phyloP scores from a whole-genome alignment of 2,113 vertebrate genomes.

The Apodemus speciosus region DNA sequence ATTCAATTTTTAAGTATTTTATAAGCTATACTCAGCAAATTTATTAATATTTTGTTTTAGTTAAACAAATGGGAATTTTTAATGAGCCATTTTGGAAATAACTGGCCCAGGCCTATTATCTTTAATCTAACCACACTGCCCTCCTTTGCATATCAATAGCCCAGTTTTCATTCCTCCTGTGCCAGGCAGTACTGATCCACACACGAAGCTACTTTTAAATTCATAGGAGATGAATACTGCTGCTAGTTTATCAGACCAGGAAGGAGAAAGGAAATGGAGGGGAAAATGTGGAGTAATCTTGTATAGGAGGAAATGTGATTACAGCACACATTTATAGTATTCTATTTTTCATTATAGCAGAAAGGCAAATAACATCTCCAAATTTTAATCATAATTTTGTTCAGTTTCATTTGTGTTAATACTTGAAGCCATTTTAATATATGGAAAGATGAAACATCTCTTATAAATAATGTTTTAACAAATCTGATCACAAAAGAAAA shows the following conservation, averaged over 20 bases:
- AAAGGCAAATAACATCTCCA: background rate
- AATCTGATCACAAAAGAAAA: background rate
- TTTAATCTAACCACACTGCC: constrained; percentile 36
- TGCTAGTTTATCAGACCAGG: constrained; percentile 48
- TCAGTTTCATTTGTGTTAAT: constrained; percentile 17
- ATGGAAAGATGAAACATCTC: background rate
- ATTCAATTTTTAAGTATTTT: constrained; percentile 38
- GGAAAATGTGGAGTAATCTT: background rate
- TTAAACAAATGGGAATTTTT: constrained; percentile 67
- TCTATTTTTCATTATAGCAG: background rate
- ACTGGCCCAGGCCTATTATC: constrained; percentile 37
- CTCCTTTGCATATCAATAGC: constrained; percentile 65
- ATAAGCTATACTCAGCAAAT: constrained; percentile 4
- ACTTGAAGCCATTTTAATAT: background rate
- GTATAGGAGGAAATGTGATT: background rate
- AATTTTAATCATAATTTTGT: background rate
- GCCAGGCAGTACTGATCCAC: constrained; percentile 32
- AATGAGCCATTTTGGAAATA: constrained; percentile 56
- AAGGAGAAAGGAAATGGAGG: constrained; percentile 35
- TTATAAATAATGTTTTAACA: background rate
- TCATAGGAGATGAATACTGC: constrained; percentile 31
- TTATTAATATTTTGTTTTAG: constrained; percentile 70
- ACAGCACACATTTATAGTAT: no score
- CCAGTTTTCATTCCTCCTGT: constrained; percentile 48
- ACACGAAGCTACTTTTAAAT: constrained; percentile 65